Percentiles rank a stretch among this genome's conserved stretches.
Evolutionary conservation across 1,140 invertebrate genomes (phyloP).

Genomic region (Ceratina japonica): DNA sequence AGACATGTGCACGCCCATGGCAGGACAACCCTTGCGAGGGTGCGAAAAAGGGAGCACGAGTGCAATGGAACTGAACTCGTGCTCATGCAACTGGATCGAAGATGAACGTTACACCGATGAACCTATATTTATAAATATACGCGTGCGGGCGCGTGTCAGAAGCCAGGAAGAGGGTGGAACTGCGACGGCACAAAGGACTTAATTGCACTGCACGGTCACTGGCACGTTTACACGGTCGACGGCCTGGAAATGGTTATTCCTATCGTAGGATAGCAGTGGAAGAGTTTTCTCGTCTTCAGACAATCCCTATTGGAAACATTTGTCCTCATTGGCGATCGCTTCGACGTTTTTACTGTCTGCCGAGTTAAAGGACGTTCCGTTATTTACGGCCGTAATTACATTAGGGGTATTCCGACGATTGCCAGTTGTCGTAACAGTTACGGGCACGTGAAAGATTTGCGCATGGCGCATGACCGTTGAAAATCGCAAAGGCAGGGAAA

Average conservation of each 20-base stretch:
- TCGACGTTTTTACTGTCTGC: background rate
- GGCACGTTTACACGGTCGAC: conserved; percentile 38
- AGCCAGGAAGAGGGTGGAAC: conserved; percentile 25
- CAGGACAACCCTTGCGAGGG: conserved; percentile 19
- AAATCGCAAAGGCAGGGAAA: background rate
- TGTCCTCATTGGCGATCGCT: conserved; percentile 5
- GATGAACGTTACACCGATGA: conserved; percentile 11
- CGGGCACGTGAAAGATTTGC: too few relatives aligned
- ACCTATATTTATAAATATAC: conserved; percentile 39
- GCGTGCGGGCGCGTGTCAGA: conserved; percentile 30
- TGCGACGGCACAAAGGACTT: conserved; percentile 31
- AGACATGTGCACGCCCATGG: background rate
- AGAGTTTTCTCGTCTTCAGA: conserved; percentile 19
- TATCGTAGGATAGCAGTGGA: conserved; percentile 13
- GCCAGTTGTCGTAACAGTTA: background rate
- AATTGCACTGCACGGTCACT: conserved; percentile 42
- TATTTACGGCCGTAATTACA: conserved; percentile 5
- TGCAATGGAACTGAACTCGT: conserved; percentile 22
- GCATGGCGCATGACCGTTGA: too few relatives aligned
- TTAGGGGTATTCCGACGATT: background rate
- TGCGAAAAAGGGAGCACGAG: conserved; percentile 23
- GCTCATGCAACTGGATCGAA: conserved; percentile 34
- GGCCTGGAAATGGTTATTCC: conserved; percentile 41
- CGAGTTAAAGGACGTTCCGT: background rate
- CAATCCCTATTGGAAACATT: conserved; percentile 15